Percentiles rank a stretch among this genome's conserved stretches.
phyloP scores from a whole-genome alignment of 2,113 vertebrate species.

The Chiloscyllium plagiosum region DNA sequence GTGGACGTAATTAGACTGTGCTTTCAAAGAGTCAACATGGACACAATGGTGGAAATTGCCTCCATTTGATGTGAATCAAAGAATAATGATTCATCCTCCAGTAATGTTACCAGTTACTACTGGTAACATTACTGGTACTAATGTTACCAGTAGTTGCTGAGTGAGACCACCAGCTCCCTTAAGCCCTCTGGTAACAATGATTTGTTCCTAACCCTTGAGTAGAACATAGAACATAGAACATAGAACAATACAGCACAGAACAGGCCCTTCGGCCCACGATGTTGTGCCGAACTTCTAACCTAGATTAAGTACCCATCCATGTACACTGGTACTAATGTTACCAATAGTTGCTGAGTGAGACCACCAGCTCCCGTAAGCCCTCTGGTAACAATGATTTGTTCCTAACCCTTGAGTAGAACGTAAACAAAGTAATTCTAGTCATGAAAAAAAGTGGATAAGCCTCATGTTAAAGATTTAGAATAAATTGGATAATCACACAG shows the following conservation, averaged over 20 bases:
- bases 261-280: no score
- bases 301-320: no score
- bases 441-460: not conserved
- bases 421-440: not conserved
- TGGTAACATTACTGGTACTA: no score
- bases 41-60: not conserved
- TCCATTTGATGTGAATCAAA: not conserved
- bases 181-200: not conserved
- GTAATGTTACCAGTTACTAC: no score
- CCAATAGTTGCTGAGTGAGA: not conserved
- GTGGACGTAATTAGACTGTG: not conserved
- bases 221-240: no score
- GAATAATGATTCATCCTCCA: not conserved
- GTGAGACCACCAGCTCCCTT: not conserved
- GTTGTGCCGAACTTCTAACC: no score
- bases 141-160: not conserved
- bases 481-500: not conserved
- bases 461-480: not conserved
- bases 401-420: not conserved
- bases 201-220: not conserved
- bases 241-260: no score
- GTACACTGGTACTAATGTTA: no score
- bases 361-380: not conserved
- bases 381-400: not conserved
- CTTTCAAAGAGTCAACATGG: not conserved